Base-by-base conservation (phyloP, 2,113 vertebrate species). In the Colaptes auratus region DNA sequence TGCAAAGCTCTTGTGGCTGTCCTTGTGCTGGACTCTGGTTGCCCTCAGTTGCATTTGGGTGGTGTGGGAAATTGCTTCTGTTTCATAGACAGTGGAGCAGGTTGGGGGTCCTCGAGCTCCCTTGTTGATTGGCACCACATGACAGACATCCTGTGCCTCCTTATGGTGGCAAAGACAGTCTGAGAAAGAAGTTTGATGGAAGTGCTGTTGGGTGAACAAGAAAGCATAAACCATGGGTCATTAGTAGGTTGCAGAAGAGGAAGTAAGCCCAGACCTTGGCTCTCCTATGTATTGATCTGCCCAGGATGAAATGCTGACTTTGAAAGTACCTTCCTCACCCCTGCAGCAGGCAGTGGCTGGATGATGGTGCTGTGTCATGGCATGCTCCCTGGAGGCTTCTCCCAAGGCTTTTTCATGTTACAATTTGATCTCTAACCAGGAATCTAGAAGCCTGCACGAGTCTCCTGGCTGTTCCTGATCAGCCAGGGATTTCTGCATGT, bases 1-100 rank as follows among this genome's bases (percentile, higher is more conserved):
- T 7, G 7, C 36, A 9, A 2, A 30, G 69, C 12, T 33, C 1
- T 25, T 1, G 10, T 42, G 44, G 59, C 15, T 12, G 3, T 48
- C 59, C 39, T 35, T 25, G 25, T 2, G 4, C 48, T 33, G 66
- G 46, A 25, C 56, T 77, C 21, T 44, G 39, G 48, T 33, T 55
- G 44, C 67, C 82, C 76, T 90, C 21, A 33, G 23, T 13, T 81
- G 35, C 18, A 53, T 13, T 15, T 24, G 35, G 52, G 5, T 0
- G 2, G 10, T 30, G 6, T 48, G 25, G 56, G 31, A 4, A 4
- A 6, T 56, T 67, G 19, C 64, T 77, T 42, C 55, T 53, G 7
- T 74, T 64, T 64, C 13, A 12, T 8, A 24, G 76, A 28, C 30
- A 30, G 17, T 12, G 39, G n/a, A 60, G 71, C 63, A 36, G 2